phyloP scores from a whole-genome alignment of 2,113 vertebrate species.

The Catharus bicknelli region DNA sequence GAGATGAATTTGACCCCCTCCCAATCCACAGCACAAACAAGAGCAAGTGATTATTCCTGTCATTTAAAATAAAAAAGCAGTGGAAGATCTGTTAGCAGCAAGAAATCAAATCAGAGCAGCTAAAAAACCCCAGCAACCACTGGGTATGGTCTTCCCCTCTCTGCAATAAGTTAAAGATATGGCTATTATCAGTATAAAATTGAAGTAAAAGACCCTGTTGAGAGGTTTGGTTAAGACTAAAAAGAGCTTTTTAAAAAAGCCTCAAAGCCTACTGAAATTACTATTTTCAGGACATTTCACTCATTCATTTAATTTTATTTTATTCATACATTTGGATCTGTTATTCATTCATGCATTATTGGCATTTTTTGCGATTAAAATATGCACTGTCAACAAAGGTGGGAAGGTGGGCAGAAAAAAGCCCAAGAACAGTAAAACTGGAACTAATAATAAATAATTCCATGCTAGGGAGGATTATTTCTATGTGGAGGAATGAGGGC shows the following conservation, averaged over 20 bases:
- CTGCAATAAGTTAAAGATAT: neutral
- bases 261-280: neutral
- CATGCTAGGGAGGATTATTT: neutral
- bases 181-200: neutral
- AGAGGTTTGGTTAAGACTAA: neutral
- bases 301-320: neutral
- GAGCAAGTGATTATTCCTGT: neutral
- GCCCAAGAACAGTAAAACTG: neutral
- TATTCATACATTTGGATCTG: neutral
- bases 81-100: neutral
- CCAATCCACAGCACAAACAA: fast-evolving
- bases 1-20: neutral
- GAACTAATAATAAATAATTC: neutral
- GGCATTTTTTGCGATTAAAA: conserved; percentile 10
- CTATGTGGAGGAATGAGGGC: neutral
- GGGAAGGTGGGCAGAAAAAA: neutral
- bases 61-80: neutral
- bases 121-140: neutral
- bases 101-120: neutral
- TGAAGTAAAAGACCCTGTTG: neutral
- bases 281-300: neutral
- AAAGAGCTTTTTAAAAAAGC: neutral
- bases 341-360: neutral
- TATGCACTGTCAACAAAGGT: neutral
- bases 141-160: neutral